These are phyloP conservation scores for Actenoides lindsayi DNA, from an alignment of 2,113 vertebrate species.

Conservation along the genomic window DNA sequence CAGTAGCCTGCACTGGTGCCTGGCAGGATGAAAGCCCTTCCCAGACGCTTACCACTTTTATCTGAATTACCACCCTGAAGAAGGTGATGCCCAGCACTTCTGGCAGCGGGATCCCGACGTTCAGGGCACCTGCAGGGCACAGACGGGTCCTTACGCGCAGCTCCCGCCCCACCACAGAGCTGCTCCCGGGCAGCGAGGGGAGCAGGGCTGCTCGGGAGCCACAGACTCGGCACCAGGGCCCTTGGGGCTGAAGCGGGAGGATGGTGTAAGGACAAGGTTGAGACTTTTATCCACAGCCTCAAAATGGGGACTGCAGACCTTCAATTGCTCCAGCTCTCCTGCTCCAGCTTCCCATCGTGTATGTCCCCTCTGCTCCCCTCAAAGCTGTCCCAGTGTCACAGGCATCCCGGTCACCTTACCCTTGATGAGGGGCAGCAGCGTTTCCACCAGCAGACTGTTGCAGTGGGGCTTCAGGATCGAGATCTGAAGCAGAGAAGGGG, in stretches of 20 bases:
- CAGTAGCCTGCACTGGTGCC: accelerated
- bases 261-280: neutral
- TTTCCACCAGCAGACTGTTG: neutral
- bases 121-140: neutral
- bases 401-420: neutral
- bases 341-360: neutral
- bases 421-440: neutral
- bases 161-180: accelerated
- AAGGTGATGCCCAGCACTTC: neutral
- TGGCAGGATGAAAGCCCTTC: accelerated
- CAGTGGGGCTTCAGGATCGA: neutral
- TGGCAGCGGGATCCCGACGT: neutral
- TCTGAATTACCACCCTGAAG: accelerated
- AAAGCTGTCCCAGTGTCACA: accelerated
- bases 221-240: neutral
- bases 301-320: neutral
- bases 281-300: neutral
- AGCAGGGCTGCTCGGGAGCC: neutral
- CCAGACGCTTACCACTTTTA: neutral
- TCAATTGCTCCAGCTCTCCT: accelerated
- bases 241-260: neutral
- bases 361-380: neutral
- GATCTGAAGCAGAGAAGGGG: neutral
- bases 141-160: neutral
- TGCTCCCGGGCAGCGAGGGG: neutral